Conservation (phyloP, 92 coral and sea anemone genomes). For the Montipora capitata region DNA sequence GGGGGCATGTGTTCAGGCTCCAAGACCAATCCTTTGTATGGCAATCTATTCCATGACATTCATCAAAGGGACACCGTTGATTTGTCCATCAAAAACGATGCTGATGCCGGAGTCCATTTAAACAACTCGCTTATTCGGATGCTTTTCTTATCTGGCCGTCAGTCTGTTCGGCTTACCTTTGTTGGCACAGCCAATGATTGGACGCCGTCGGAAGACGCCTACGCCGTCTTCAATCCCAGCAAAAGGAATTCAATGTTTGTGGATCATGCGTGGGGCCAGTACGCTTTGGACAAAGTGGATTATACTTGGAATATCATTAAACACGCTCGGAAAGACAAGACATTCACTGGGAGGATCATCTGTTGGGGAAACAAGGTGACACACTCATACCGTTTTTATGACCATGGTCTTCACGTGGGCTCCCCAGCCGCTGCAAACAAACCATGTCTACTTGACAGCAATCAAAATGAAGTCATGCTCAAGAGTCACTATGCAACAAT, state of each 20-base stretch:
- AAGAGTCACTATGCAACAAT: slow-evolving; percentile 76
- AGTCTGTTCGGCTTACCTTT: too few species aligned
- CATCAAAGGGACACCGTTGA: slow-evolving; percentile 96
- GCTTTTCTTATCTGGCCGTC: slow-evolving; percentile 57
- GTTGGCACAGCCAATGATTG: too few species aligned
- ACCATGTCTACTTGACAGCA: too few species aligned
- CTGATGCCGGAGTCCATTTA: too few species aligned
- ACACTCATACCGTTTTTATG: slow-evolving; percentile 68
- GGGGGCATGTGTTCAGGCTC: slow-evolving; percentile 86
- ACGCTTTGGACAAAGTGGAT: slow-evolving; percentile 85
- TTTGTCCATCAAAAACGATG: slow-evolving; percentile 49
- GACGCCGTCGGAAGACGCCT: too few species aligned
- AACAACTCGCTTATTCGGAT: slow-evolving; percentile 91
- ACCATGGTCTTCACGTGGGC: slow-evolving; percentile 96
- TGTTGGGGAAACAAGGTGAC: slow-evolving; percentile 92
- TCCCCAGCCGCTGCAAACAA: slow-evolving; percentile 89
- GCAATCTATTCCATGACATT: slow-evolving; percentile 88
- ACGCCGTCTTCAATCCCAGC: too few species aligned
- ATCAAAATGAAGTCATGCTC: too few species aligned
- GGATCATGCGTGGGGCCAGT: slow-evolving; percentile 85
- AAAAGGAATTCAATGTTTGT: slow-evolving; percentile 68
- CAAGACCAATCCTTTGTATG: slow-evolving; percentile 81
- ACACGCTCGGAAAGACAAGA: slow-evolving; percentile 60
- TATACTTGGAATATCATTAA: slow-evolving; percentile 89
- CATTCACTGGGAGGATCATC: slow-evolving; percentile 85